A percentile compares a stretch with the other conserved stretches of the same genome.
Evolutionary conservation across 1,140 invertebrate genomes (phyloP).

Genomic region (Cydia pomonella): DNA sequence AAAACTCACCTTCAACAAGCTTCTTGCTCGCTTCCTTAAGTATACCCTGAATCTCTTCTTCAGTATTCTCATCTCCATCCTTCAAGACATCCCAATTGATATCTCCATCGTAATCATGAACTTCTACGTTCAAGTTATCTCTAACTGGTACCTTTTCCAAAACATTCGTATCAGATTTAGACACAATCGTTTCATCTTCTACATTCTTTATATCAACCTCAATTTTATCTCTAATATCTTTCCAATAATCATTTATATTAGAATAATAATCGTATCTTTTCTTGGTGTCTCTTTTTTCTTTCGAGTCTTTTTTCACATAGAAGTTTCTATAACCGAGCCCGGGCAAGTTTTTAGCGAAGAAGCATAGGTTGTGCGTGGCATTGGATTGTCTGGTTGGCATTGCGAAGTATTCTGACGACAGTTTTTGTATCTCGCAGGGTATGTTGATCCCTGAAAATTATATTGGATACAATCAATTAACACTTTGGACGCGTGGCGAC

Average conservation of each 20-base stretch:
- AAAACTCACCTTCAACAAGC: neutral
- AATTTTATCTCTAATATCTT: constrained; percentile 43
- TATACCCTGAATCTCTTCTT: constrained; percentile 37
- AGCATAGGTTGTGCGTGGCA: constrained; percentile 84
- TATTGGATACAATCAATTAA: neutral
- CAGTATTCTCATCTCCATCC: constrained; percentile 39
- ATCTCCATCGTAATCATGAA: constrained; percentile 40
- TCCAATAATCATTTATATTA: constrained; percentile 54
- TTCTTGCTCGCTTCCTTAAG: constrained; percentile 44
- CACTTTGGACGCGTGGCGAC: too few relatives aligned
- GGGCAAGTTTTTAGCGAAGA: constrained; percentile 82
- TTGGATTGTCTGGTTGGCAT: constrained; percentile 84
- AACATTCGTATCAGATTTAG: neutral
- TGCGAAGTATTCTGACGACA: constrained; percentile 79
- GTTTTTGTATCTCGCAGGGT: constrained; percentile 81
- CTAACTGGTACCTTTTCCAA: neutral
- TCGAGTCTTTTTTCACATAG: constrained; percentile 70
- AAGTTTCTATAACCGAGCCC: constrained; percentile 84
- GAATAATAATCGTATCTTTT: constrained; percentile 45
- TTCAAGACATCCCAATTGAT: constrained; percentile 45
- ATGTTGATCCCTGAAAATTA: constrained; percentile 55
- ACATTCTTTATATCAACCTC: constrained; percentile 42
- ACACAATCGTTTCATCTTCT: constrained; percentile 30
- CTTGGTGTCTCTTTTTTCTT: constrained; percentile 43
- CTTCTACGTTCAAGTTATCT: constrained; percentile 27